Base-by-base conservation (phyloP, 2,113 vertebrate species). In the Amphilophus citrinellus region DNA sequence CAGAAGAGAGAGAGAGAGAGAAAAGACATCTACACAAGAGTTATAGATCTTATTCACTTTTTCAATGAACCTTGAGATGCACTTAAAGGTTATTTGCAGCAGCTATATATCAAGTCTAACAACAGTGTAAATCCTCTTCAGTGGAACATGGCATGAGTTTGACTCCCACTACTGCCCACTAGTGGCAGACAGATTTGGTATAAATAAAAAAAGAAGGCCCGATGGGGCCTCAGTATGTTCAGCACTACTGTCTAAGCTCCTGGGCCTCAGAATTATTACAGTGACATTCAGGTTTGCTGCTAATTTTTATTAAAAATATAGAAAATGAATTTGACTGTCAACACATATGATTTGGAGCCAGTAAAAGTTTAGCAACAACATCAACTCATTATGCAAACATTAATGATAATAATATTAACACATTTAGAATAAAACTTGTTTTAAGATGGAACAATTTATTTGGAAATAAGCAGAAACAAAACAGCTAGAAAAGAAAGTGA, bases 41-140 rank as follows among this genome's bases (percentile, higher is more conserved):
- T 91, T 91, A 90, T 87, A 63, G 92, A 83, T 83, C 88, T 77
- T 80, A 58, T 86, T 91, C 89, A 86, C 76, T 91, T 71, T 85
- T 90, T 89, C 79, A 88, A n/a, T 91, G 89, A 93, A 93, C 91
- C 93, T 89, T 84, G 85, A 94, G 93, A 90, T 93, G 92, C 89
- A 88, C 93, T 94, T 76, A 91, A 68, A 58, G 86, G 77, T 66
- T 91, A 84, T 91, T 90, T 91, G 84, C 61, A 87, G 89, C 71
- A 10, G 87, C 66, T 80, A 68, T 94, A 93, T 88, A 91, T 93
- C 93, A 93, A 5, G 4, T 2, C 90, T 81, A 90, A 91, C 88
- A 81, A 83, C 85, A 24, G 79, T 10, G 63, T 20, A 24, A 68
- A 78, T 58, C 56, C 79, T 82, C 79, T 32, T 35, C 62, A 65